These are phyloP conservation scores for Platycheirus rosarum DNA, from an alignment of 2,888 invertebrate genomes.

Conservation along the genomic window DNA sequence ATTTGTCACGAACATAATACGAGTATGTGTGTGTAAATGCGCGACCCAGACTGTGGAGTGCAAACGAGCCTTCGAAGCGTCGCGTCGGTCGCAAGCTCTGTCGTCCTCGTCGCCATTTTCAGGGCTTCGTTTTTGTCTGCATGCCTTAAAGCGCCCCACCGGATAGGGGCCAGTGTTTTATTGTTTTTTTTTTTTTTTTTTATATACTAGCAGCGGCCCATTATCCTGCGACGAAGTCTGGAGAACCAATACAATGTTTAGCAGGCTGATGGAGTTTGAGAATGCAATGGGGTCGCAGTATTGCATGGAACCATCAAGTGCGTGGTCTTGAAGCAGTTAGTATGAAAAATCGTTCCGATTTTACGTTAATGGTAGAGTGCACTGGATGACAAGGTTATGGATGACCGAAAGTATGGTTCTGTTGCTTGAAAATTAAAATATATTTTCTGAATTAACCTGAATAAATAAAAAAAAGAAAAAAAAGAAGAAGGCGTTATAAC, in stretches of 20 bases:
- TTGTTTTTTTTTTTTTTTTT: background rate
- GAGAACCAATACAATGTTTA: background rate
- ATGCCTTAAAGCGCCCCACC: background rate
- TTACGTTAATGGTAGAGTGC: background rate
- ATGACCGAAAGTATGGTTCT: background rate
- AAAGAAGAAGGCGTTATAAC: too few species aligned
- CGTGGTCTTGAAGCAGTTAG: background rate
- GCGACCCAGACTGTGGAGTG: slow-evolving; percentile 6
- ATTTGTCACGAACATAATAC: slow-evolving; percentile 71
- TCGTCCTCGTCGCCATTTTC: too few species aligned
- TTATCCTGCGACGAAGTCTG: background rate
- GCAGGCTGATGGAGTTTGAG: background rate
- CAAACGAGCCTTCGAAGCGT: background rate
- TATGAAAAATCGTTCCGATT: background rate
- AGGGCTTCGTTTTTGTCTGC: background rate
- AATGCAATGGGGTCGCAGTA: background rate
- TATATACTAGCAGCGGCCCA: background rate
- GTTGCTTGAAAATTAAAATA: too few species aligned
- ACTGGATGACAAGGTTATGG: background rate
- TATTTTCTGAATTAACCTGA: too few species aligned
- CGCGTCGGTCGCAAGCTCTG: too few species aligned
- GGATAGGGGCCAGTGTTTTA: background rate
- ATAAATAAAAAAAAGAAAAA: too few species aligned
- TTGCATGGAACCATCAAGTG: background rate
- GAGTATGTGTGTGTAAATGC: slow-evolving; percentile 60